Evolutionary conservation across 2,113 vertebrate genomes (phyloP), one percentile per base, ranked within the genome.

Genomic region (Chloroceryle aenea): DNA sequence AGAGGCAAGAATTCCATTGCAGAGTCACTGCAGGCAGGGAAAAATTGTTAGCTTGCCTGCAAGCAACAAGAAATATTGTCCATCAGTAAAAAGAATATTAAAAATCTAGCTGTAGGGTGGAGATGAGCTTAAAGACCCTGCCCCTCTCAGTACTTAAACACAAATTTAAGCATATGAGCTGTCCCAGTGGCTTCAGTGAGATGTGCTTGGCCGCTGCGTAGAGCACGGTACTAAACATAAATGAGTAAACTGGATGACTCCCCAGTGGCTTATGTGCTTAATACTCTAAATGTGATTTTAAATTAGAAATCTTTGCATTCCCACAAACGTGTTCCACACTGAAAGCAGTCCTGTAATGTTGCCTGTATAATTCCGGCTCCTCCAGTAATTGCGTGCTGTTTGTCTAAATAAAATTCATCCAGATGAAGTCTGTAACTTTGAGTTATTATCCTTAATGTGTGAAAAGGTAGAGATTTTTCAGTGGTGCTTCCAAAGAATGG

Each of bases 361-460:
- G 81, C 82, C 71, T 83, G 40, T 36, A 4, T 80, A 52, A 63
- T 61, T 90, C 83, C 42, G 68, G 26, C 85, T 85, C n/a, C 43
- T 81, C 61, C 40, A 26, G 80, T 93, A 93, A 89, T 75, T 95
- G 27, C 7, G 0, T 68, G 83, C 68, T 84, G 79, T 95, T 90
- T 92, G 87, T 81, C 92, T 85, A 64, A 94, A 89, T 81, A 94
- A 85, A 85, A 85, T 56, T 92, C 38, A 77, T 62, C 77, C 87
- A 72, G 84, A 89, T 93, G 94, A 74, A 78, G 72, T 36, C 83
- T 93, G 64, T 87, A 78, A 67, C 82, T 77, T 48, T 21, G 84
- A 83, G 47, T 84, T 92, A 50, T 18, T 88, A 42, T 52, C 56
- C 25, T 77, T 84, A 81, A 68, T 45, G n/a, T 48, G 80, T 32